Conservation (phyloP, 2,113 vertebrate species). For the Pandion haliaetus region DNA sequence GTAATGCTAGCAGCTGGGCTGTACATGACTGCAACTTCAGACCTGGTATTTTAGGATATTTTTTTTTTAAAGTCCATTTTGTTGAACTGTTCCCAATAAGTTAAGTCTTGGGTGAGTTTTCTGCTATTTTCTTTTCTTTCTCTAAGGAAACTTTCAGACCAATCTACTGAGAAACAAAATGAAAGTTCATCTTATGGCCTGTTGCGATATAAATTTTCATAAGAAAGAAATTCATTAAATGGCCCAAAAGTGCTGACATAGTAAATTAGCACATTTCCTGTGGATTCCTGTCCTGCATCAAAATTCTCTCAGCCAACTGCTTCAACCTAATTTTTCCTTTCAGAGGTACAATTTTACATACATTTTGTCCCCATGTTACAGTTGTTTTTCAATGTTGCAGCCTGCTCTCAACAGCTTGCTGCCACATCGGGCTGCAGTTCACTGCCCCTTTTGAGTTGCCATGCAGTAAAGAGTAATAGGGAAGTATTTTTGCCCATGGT, state of each 20-base stretch:
- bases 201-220: neutral
- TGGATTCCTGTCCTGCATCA: neutral
- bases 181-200: neutral
- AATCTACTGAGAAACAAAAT: neutral
- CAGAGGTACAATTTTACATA: neutral
- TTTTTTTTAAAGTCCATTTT: neutral
- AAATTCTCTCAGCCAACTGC: neutral
- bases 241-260: neutral
- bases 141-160: neutral
- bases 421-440: neutral
- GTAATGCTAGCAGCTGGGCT: neutral
- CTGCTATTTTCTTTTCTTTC: neutral
- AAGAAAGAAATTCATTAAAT: neutral
- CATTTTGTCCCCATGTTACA: rapidly evolving
- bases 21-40: neutral
- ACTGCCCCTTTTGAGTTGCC: neutral
- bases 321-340: neutral
- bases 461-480: neutral
- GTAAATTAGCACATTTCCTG: neutral
- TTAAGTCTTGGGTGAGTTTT: neutral
- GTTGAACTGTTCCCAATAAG: neutral
- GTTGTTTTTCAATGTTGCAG: neutral
- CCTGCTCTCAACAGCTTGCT: neutral
- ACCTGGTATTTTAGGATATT: neutral
- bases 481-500: neutral